Percentiles rank a stretch among this genome's conserved stretches.
These are phyloP conservation scores for Platygyra sinensis DNA, from an alignment of 64 coral and sea anemone species.

Conservation along the genomic window DNA sequence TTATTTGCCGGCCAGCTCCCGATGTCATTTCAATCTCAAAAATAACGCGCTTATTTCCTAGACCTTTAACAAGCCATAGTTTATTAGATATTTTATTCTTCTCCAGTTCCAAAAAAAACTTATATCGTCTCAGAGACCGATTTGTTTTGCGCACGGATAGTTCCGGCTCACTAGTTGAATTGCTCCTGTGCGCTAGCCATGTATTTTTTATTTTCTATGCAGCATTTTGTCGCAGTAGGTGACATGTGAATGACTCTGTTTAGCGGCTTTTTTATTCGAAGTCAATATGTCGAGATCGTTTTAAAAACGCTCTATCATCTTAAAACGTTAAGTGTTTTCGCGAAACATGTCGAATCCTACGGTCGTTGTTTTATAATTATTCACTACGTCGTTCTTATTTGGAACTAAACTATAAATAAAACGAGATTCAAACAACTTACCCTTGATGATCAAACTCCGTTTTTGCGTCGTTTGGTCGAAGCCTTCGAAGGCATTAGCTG, in stretches of 20 bases:
- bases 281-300: constrained; percentile 25
- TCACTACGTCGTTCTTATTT: constrained; percentile 11
- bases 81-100: not conserved
- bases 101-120: not conserved
- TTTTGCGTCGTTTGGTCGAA: constrained; percentile 46
- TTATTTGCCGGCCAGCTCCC: not conserved
- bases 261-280: constrained; percentile 41
- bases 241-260: constrained; percentile 31
- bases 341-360: not conserved
- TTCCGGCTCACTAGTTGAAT: not conserved
- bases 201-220: not conserved
- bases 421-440: constrained; percentile 20
- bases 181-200: not conserved
- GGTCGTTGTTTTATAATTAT: not conserved
- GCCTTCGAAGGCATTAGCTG: constrained; percentile 50
- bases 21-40: not conserved
- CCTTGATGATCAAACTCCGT: constrained; percentile 31
- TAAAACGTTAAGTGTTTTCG: not conserved
- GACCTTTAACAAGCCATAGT: not conserved
- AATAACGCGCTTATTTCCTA: not conserved
- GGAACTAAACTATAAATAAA: constrained; percentile 38
- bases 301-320: not conserved
- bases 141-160: not conserved
- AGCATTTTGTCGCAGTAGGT: constrained; percentile 37
- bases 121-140: not conserved